These are phyloP conservation scores for Epinephelus moara DNA, from an alignment of 2,113 vertebrate genomes.

Conservation along the genomic window DNA sequence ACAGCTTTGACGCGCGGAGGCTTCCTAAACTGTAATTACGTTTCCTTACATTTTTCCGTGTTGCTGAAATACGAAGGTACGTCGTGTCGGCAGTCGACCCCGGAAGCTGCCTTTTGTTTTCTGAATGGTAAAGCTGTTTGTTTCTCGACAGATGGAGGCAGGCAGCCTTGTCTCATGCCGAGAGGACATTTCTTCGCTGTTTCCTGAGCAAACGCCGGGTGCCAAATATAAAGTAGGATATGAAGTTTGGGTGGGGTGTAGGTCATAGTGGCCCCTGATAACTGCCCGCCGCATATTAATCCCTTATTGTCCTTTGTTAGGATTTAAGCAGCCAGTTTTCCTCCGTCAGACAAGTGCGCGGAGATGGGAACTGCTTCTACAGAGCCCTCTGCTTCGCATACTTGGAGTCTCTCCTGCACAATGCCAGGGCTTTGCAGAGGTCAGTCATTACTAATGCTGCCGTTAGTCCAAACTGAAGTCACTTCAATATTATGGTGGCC, in stretches of 20 bases:
- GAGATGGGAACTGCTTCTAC: constrained; percentile 92
- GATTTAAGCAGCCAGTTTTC: constrained; percentile 85
- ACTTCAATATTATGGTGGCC: accelerated
- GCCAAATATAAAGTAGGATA: constrained; percentile 80
- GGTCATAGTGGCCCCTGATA: not conserved
- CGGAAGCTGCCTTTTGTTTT: not conserved
- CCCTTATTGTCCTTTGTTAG: constrained; percentile 68
- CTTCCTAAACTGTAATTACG: not conserved
- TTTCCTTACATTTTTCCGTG: not conserved
- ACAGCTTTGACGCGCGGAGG: constrained; percentile 17
- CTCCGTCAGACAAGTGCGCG: constrained; percentile 85
- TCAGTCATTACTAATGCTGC: constrained; percentile 61
- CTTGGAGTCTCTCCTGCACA: constrained; percentile 84
- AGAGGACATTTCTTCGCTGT: constrained; percentile 84
- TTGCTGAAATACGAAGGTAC: constrained; percentile 5
- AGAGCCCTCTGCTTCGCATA: constrained; percentile 87
- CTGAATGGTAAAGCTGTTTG: not conserved
- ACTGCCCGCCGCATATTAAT: constrained; percentile 9
- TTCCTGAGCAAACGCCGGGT: constrained; percentile 77
- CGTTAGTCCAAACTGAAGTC: not conserved
- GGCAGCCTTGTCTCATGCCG: constrained; percentile 80
- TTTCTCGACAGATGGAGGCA: constrained; percentile 70
- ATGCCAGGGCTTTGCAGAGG: constrained; percentile 82
- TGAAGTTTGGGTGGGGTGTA: not conserved
- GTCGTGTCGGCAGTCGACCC: not conserved